These are phyloP conservation scores for Meganola albula DNA, from an alignment of 2,888 invertebrate genomes.

Conservation along the genomic window DNA sequence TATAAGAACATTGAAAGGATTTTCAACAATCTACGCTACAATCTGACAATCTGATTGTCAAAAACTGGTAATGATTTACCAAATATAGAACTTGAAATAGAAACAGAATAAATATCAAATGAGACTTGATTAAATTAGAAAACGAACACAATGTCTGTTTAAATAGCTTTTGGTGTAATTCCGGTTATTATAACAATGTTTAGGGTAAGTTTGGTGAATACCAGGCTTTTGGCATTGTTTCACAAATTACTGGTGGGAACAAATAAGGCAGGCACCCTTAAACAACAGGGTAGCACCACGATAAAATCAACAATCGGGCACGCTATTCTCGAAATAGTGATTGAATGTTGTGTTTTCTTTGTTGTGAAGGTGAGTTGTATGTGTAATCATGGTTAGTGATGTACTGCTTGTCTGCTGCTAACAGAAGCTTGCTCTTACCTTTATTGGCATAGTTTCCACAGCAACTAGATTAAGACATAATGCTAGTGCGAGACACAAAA, in stretches of 20 bases:
- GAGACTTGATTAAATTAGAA: constrained; percentile 33
- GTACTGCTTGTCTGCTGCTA: too few relatives aligned
- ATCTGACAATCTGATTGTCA: too few relatives aligned
- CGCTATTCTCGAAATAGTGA: constrained; percentile 32
- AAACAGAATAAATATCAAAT: constrained; percentile 27
- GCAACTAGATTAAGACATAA: too few relatives aligned
- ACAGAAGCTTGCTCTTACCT: too few relatives aligned
- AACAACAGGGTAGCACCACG: constrained; percentile 36
- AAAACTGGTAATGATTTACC: too few relatives aligned
- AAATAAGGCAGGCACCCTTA: constrained; percentile 29
- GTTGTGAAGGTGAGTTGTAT: neutral
- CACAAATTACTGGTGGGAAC: constrained; percentile 40
- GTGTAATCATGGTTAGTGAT: neutral
- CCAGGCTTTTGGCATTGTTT: constrained; percentile 36
- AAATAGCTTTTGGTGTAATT: constrained; percentile 23
- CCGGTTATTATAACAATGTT: constrained; percentile 29
- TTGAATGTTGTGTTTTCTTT: constrained; percentile 28
- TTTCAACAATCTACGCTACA: too few relatives aligned
- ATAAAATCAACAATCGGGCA: constrained; percentile 45
- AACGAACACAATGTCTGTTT: constrained; percentile 21
- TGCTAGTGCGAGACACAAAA: too few relatives aligned
- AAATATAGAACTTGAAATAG: too few relatives aligned
- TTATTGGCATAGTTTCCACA: too few relatives aligned
- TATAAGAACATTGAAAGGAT: too few relatives aligned
- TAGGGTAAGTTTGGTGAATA: constrained; percentile 21